Conservation (phyloP, 2,113 vertebrate genomes). For the Eolophus roseicapilla region DNA sequence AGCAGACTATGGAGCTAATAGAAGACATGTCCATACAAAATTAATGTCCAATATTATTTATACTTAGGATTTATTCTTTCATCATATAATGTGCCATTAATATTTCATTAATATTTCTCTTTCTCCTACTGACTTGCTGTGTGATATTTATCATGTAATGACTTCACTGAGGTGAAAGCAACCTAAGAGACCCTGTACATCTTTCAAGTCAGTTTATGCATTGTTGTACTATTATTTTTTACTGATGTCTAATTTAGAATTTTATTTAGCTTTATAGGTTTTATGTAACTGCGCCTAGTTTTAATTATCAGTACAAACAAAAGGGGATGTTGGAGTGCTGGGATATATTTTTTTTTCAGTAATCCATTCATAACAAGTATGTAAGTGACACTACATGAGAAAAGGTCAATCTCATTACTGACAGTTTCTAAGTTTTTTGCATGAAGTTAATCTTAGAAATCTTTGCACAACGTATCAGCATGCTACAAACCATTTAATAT, state of each 20-base stretch:
- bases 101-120: background rate
- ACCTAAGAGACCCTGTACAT: background rate
- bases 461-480: background rate
- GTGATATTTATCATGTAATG: background rate
- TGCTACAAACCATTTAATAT: background rate
- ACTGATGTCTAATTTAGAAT: background rate
- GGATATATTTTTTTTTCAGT: background rate
- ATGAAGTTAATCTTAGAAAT: background rate
- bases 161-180: background rate
- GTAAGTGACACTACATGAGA: background rate
- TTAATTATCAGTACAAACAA: background rate
- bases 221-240: background rate
- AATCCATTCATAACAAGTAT: background rate
- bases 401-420: background rate
- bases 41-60: background rate
- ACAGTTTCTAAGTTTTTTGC: background rate
- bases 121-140: background rate
- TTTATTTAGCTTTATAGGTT: background rate
- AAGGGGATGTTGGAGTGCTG: background rate
- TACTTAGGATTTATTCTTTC: background rate
- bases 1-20: background rate
- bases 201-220: background rate
- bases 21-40: background rate
- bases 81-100: background rate
- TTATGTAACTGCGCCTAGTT: background rate